A percentile compares a stretch with the other conserved stretches of the same genome.
Conservation (phyloP, 2,888 invertebrate genomes). For the Pterostichus madidus region DNA sequence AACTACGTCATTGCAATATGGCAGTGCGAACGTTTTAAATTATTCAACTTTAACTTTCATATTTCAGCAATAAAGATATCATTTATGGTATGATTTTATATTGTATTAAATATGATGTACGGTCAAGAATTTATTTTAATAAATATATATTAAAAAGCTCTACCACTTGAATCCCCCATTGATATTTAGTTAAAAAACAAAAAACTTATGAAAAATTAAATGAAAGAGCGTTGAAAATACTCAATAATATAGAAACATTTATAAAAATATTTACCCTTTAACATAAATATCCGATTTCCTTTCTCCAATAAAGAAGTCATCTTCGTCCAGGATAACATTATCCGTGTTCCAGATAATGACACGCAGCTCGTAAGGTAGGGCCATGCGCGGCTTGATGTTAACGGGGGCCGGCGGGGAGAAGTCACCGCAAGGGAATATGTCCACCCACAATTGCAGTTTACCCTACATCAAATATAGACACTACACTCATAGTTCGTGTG, state of each 20-base stretch:
- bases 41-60: too few species aligned
- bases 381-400: slow-evolving; percentile 87
- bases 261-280: slow-evolving; percentile 80
- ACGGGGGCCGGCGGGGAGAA: slow-evolving; percentile 83
- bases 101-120: too few species aligned
- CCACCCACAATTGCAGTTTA: slow-evolving; percentile 94
- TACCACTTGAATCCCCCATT: too few species aligned
- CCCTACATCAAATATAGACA: slow-evolving; percentile 80
- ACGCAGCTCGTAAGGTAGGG: slow-evolving; percentile 84
- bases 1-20: too few species aligned
- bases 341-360: slow-evolving; percentile 84
- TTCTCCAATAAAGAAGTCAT: slow-evolving; percentile 84
- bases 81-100: too few species aligned
- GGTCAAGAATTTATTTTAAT: too few species aligned
- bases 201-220: too few species aligned
- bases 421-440: slow-evolving; percentile 85
- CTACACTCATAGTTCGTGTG: background rate
- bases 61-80: too few species aligned
- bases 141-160: too few species aligned
- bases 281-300: slow-evolving; percentile 89
- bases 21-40: too few species aligned
- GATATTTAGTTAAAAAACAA: too few species aligned
- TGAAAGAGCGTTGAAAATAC: too few species aligned
- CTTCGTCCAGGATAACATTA: slow-evolving; percentile 84
- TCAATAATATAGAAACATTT: background rate